Conservation (phyloP, 2,113 vertebrate species). For the Apteryx mantelli region DNA sequence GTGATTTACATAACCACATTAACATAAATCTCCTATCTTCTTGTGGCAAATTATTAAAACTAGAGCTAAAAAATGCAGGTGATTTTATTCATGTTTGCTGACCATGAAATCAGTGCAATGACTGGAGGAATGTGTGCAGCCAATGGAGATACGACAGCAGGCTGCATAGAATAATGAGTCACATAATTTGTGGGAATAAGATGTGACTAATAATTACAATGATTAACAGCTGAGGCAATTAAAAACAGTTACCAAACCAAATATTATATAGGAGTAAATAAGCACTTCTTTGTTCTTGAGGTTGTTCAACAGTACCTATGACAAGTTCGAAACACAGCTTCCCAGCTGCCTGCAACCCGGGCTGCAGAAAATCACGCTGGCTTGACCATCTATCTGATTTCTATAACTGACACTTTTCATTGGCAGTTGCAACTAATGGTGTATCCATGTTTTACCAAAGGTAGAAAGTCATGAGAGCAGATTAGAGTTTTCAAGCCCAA, state of each 20-base stretch:
- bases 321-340: background rate
- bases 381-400: background rate
- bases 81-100: background rate
- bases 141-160: background rate
- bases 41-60: background rate
- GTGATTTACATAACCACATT: background rate
- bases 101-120: background rate
- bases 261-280: background rate
- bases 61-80: background rate
- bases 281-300: background rate
- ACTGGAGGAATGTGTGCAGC: background rate
- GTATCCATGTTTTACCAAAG: background rate
- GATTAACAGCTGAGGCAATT: background rate
- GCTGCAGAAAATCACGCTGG: rapidly evolving
- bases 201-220: background rate
- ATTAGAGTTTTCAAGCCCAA: background rate
- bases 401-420: background rate
- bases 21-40: background rate
- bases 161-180: background rate
- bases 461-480: background rate
- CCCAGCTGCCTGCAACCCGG: background rate
- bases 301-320: background rate
- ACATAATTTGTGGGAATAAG: background rate
- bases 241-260: background rate
- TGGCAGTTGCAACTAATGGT: background rate